These are phyloP conservation scores for Cloeon dipterum DNA, from an alignment of 2,888 invertebrate species.

Conservation along the genomic window DNA sequence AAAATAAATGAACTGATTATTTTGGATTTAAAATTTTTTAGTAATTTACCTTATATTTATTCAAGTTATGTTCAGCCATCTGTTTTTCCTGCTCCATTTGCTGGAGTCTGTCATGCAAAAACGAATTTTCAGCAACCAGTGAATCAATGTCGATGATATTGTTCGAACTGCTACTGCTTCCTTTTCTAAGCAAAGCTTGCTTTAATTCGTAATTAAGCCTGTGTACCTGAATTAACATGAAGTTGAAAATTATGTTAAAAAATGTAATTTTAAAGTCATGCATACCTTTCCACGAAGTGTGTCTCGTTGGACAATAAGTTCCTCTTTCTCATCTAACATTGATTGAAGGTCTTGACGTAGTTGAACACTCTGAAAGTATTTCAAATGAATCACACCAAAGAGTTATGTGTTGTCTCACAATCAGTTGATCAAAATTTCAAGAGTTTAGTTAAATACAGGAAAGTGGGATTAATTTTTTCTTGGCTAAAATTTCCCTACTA, in stretches of 20 bases:
- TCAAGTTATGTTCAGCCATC: conserved; percentile 42
- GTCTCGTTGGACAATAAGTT: conserved; percentile 54
- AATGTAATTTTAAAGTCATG: too few relatives aligned
- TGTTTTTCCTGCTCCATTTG: conserved; percentile 60
- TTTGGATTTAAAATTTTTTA: conserved; percentile 2
- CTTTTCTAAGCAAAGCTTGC: conserved; percentile 31
- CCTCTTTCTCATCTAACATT: conserved; percentile 66
- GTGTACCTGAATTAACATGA: conserved; percentile 24
- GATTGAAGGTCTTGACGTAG: conserved; percentile 52
- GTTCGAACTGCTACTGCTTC: conserved; percentile 12
- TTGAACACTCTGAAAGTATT: conserved; percentile 43
- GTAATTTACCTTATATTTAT: conserved; percentile 46
- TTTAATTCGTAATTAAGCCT: conserved; percentile 58
- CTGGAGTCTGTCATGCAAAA: conserved; percentile 54
- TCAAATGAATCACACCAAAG: too few relatives aligned
- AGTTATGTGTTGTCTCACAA: too few relatives aligned
- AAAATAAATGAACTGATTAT: neutral
- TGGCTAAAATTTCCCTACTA: too few relatives aligned
- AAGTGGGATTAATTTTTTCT: too few relatives aligned
- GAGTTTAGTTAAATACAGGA: too few relatives aligned
- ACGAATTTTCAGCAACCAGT: conserved; percentile 58
- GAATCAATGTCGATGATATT: conserved; percentile 54
- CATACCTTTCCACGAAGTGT: conserved; percentile 53
- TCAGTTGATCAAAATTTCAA: too few relatives aligned
- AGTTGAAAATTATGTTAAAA: too few relatives aligned